Percentiles rank a stretch among this genome's conserved stretches.
These are phyloP conservation scores for Passer domesticus DNA, from an alignment of 2,113 vertebrate species.

Conservation along the genomic window DNA sequence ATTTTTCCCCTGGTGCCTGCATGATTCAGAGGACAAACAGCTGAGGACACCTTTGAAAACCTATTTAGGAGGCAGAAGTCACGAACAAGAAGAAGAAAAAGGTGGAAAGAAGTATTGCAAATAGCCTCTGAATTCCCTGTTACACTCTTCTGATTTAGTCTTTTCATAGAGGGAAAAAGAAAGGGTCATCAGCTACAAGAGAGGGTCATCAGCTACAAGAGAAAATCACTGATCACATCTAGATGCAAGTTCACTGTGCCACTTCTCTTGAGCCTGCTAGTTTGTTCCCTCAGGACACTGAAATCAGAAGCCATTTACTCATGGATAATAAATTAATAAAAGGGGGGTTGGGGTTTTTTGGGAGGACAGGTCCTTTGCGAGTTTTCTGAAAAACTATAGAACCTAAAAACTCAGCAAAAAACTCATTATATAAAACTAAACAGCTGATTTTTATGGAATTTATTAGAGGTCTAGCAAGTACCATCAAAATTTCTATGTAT, in stretches of 20 bases:
- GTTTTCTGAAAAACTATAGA: neutral
- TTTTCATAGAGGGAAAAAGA: neutral
- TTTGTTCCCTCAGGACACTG: neutral
- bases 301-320: neutral
- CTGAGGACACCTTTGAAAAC: neutral
- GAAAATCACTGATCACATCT: neutral
- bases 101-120: neutral
- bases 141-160: neutral
- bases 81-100: neutral
- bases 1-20: neutral
- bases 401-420: neutral
- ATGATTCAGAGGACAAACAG: neutral
- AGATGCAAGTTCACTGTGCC: neutral
- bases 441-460: neutral
- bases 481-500: neutral
- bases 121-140: neutral
- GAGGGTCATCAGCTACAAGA: neutral
- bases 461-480: neutral
- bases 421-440: neutral
- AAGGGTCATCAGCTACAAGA: neutral
- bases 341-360: accelerated
- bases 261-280: neutral
- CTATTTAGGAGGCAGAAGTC: neutral
- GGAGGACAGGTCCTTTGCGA: accelerated
- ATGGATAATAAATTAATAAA: neutral